A percentile compares a stretch with the other conserved stretches of the same genome.
phyloP scores from a whole-genome alignment of 92 coral and sea anemone species.

The Meandrina meandrites region DNA sequence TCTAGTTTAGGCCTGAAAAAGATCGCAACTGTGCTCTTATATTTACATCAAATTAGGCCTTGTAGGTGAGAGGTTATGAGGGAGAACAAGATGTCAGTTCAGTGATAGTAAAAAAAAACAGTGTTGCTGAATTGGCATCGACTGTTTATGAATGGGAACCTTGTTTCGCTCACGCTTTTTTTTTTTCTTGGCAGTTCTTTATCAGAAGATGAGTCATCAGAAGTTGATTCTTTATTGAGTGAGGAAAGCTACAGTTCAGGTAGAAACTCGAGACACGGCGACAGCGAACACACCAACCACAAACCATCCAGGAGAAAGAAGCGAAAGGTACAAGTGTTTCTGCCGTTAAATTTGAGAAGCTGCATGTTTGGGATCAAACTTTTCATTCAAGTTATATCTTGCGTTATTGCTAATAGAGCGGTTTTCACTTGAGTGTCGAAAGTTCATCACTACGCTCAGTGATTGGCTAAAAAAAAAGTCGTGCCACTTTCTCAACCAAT shows the following conservation, averaged over 20 bases:
- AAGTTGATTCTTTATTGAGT: conserved; percentile 63
- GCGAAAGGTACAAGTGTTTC: conserved; percentile 42
- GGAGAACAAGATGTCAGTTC: too few relatives aligned
- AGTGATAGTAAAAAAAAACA: too few relatives aligned
- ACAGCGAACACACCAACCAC: conserved; percentile 27
- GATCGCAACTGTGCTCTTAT: too few relatives aligned
- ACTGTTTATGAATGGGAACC: too few relatives aligned
- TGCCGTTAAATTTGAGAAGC: background rate
- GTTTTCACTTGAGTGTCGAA: too few relatives aligned
- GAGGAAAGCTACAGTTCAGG: conserved; percentile 57
- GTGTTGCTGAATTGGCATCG: too few relatives aligned
- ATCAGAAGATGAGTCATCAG: conserved; percentile 59
- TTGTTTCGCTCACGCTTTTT: background rate
- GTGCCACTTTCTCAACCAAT: too few relatives aligned
- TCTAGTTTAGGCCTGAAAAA: too few relatives aligned
- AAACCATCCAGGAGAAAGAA: conserved; percentile 48
- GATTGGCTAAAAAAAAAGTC: too few relatives aligned
- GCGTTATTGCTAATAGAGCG: background rate
- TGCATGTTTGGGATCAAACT: background rate
- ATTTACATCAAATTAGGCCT: too few relatives aligned
- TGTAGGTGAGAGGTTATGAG: too few relatives aligned
- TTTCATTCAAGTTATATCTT: background rate
- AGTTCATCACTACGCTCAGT: too few relatives aligned
- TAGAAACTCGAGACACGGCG: conserved; percentile 44
- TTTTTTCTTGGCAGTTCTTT: conserved; percentile 26